Percentiles rank a stretch among this genome's conserved stretches.
phyloP scores from a whole-genome alignment of 1,140 invertebrate species.

The Cyclina sinensis region DNA sequence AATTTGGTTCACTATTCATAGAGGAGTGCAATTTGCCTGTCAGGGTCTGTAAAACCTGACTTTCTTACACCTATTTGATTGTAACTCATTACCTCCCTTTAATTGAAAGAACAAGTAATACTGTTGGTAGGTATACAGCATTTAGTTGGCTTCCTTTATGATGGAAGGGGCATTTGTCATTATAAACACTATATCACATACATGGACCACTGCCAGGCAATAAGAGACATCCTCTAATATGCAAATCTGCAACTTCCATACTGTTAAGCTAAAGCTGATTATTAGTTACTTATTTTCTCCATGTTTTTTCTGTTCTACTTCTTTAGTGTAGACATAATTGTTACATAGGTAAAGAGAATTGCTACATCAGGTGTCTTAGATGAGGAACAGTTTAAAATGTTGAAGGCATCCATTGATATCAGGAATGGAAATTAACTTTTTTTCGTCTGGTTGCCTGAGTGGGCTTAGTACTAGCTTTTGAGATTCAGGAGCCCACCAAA shows the following conservation, averaged over 20 bases:
- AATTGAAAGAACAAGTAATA: background rate
- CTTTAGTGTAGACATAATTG: background rate
- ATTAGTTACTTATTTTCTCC: background rate
- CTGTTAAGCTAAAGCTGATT: background rate
- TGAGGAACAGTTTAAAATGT: background rate
- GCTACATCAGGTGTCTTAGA: background rate
- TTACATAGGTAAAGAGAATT: background rate
- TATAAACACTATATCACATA: background rate
- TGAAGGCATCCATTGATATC: too few species aligned
- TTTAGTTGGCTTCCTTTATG: background rate
- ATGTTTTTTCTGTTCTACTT: background rate
- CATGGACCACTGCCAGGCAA: background rate
- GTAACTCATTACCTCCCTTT: background rate
- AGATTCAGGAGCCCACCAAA: too few species aligned
- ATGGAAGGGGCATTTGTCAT: background rate
- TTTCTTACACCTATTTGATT: background rate
- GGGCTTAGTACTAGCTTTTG: too few species aligned
- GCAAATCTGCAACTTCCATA: constrained; percentile 3
- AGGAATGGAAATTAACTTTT: too few species aligned
- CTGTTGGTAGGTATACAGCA: background rate
- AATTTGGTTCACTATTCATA: too few species aligned
- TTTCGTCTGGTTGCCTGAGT: too few species aligned
- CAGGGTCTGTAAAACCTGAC: background rate
- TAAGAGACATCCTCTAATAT: background rate
- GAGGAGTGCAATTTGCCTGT: too few species aligned